phyloP scores from a whole-genome alignment of 1,140 invertebrate species.

The Cydia amplana region DNA sequence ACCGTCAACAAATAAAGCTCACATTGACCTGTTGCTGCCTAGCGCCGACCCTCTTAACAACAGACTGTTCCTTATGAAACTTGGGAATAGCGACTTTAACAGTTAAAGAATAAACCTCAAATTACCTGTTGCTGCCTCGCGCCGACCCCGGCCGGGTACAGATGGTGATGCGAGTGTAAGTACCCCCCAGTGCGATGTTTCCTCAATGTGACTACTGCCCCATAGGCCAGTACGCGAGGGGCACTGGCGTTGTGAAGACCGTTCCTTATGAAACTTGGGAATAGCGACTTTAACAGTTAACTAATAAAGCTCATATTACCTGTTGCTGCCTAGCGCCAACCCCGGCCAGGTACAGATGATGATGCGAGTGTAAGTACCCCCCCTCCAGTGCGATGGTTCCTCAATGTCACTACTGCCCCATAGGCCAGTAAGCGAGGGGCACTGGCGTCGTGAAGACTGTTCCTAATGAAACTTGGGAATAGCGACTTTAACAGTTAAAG shows the following conservation, averaged over 20 bases:
- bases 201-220: constrained; percentile 94
- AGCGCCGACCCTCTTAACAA: no score
- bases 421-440: constrained; percentile 93
- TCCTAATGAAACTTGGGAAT: constrained; percentile 90
- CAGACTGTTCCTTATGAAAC: constrained; percentile 95
- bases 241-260: constrained; percentile 97
- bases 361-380: constrained; percentile 98
- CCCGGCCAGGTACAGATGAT: constrained; percentile 97
- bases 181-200: constrained; percentile 97
- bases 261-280: constrained; percentile 93
- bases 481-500: not conserved
- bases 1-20: no score
- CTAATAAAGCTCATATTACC: no score
- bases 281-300: no score
- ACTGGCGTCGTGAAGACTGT: constrained; percentile 96
- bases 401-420: constrained; percentile 93
- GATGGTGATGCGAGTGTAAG: constrained; percentile 96
- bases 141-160: constrained; percentile 95
- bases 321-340: no score
- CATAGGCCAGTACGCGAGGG: constrained; percentile 92
- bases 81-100: constrained; percentile 65
- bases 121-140: constrained; percentile 94
- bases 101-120: not conserved
- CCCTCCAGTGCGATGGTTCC: constrained; percentile 96
- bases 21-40: no score